Percentiles rank a stretch among this genome's conserved stretches.
Evolutionary conservation across 2,797 vertebrate genomes (phyloP).

Genomic region (Sebastes vulpes): DNA sequence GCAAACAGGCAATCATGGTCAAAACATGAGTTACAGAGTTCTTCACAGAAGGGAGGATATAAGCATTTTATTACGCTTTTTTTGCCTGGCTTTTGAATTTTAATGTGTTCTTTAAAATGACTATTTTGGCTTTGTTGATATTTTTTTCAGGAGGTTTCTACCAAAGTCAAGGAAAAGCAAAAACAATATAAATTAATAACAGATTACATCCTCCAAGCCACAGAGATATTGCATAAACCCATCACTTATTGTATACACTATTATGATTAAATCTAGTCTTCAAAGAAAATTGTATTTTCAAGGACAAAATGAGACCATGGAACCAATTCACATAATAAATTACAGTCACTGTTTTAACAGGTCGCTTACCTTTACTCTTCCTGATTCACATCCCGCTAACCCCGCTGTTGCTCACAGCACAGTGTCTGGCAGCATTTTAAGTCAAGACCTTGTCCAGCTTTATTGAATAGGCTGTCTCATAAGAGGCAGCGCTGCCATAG

Average conservation of each 20-base stretch:
- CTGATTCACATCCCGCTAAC: slow-evolving; percentile 12
- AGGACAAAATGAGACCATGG: slow-evolving; percentile 17
- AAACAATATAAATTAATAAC: neutral
- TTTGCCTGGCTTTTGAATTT: neutral
- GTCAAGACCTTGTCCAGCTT: slow-evolving; percentile 33
- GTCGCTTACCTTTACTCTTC: slow-evolving; percentile 1
- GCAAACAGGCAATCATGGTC: neutral
- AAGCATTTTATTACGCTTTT: neutral
- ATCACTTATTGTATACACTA: neutral
- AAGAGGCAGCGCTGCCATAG: slow-evolving; percentile 18
- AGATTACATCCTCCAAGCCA: neutral
- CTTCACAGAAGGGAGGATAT: too few species aligned
- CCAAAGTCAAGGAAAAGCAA: neutral
- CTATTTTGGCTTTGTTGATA: neutral
- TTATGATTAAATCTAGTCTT: slow-evolving; percentile 8
- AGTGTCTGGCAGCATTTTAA: slow-evolving; percentile 24
- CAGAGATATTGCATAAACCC: neutral
- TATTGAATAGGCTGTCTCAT: slow-evolving; percentile 49
- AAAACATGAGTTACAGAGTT: neutral
- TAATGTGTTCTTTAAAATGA: neutral
- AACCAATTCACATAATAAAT: slow-evolving; percentile 26
- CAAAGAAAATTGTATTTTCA: slow-evolving; percentile 13
- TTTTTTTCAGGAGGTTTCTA: neutral
- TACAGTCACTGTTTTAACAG: neutral
- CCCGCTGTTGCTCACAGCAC: neutral